phyloP scores from a whole-genome alignment of 2,797 vertebrate species.

The Glossophaga mutica region DNA sequence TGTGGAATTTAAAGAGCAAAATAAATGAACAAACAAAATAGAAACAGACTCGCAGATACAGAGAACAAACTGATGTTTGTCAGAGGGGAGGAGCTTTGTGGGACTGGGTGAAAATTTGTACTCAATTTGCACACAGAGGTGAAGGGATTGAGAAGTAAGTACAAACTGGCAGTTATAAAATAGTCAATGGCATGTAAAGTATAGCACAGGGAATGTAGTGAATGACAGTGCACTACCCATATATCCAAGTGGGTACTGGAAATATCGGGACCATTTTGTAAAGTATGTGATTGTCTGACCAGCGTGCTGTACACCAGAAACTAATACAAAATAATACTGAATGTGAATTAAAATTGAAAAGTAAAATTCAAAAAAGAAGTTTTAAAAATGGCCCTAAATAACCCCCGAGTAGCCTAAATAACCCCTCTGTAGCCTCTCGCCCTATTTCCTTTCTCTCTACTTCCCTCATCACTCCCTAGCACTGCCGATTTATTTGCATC shows the following conservation, averaged over 20 bases:
- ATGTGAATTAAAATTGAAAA: not conserved
- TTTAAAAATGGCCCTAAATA: not conserved
- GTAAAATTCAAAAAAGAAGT: not conserved
- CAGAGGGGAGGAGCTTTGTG: not conserved
- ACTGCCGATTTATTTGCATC: not conserved
- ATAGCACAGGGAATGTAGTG: accelerated
- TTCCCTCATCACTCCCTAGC: not conserved
- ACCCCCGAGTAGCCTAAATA: accelerated
- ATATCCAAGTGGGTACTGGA: not conserved
- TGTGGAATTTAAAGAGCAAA: not conserved
- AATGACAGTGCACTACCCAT: not conserved
- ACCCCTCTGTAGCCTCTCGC: not conserved
- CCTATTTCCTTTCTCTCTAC: not conserved
- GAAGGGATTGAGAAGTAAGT: not conserved
- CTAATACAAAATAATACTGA: not conserved
- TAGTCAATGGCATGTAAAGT: not conserved
- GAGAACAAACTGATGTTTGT: not conserved
- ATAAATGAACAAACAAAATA: not conserved
- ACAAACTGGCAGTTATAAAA: not conserved
- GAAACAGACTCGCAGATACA: not conserved
- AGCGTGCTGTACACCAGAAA: not conserved
- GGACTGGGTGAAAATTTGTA: not conserved
- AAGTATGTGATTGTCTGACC: not conserved
- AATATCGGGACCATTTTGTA: not conserved
- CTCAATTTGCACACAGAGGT: no score